These are phyloP conservation scores for Actinostola sp. DNA, from an alignment of 92 coral and sea anemone species.

Conservation along the genomic window DNA sequence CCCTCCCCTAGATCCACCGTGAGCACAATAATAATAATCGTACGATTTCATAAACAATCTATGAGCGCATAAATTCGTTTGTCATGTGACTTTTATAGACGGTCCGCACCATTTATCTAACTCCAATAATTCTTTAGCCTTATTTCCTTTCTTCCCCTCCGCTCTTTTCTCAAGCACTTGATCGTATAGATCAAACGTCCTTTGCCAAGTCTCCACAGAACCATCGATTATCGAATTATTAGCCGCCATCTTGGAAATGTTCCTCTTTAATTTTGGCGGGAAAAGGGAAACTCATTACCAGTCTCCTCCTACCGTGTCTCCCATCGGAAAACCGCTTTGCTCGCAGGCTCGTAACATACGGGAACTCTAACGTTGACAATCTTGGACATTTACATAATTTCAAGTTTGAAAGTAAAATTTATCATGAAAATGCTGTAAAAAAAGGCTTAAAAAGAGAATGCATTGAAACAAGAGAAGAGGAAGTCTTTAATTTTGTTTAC, in stretches of 20 bases:
- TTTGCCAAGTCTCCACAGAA: conserved; percentile 56
- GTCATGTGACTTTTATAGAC: no score
- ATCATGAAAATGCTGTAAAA: conserved; percentile 7
- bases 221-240: conserved; percentile 19
- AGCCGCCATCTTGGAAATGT: conserved; percentile 45
- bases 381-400: conserved; percentile 24
- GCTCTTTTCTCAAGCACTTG: conserved; percentile 70
- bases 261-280: conserved; percentile 26
- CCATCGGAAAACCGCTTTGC: background rate
- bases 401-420: conserved; percentile 36
- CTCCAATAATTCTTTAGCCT: conserved; percentile 70
- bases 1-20: no score
- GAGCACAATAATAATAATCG: no score
- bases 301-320: conserved; percentile 4
- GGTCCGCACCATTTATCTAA: conserved; percentile 82
- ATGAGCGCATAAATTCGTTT: no score
- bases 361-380: conserved; percentile 4
- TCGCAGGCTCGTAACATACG: conserved; percentile 35
- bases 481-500: background rate
- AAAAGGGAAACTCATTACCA: background rate
- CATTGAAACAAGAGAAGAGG: background rate
- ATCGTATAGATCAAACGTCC: conserved; percentile 65
- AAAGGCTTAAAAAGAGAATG: background rate
- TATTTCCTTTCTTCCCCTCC: conserved; percentile 63
- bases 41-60: no score